A percentile compares a stretch with the other conserved stretches of the same genome.
These are phyloP conservation scores for Ictalurus punctatus DNA, from an alignment of 2,113 vertebrate species.

Conservation along the genomic window DNA sequence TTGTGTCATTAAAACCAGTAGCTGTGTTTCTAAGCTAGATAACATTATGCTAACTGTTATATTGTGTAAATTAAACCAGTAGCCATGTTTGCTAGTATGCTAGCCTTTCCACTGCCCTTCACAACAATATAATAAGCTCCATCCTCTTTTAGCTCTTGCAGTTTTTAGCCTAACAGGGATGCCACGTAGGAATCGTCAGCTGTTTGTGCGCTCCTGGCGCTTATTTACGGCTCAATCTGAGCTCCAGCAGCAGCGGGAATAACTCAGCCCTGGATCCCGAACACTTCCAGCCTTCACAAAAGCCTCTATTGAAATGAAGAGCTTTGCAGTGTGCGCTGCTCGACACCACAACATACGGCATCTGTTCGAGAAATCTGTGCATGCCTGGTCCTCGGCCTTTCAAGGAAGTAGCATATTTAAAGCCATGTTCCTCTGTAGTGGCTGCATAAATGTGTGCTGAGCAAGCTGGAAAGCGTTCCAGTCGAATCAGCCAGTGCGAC, in stretches of 20 bases:
- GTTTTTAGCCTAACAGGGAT: not conserved
- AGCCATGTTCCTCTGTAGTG: not conserved
- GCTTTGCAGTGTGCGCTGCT: not conserved
- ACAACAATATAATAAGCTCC: not conserved
- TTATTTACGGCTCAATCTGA: slow-evolving; percentile 28
- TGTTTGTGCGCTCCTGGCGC: not conserved
- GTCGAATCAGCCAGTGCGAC: not conserved
- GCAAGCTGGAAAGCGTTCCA: not conserved
- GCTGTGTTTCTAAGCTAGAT: not conserved
- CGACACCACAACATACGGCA: not conserved
- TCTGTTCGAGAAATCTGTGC: slow-evolving; percentile 15
- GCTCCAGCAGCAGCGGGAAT: slow-evolving; percentile 6
- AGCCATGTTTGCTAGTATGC: not conserved
- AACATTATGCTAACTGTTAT: not conserved
- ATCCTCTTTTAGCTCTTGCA: not conserved
- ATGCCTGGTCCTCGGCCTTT: not conserved
- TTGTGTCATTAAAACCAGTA: not conserved
- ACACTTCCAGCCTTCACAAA: not conserved
- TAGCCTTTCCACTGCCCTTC: not conserved
- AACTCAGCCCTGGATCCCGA: slow-evolving; percentile 12
- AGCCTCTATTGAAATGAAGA: not conserved
- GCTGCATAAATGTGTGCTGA: not conserved
- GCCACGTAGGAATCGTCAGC: not conserved
- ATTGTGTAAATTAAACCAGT: not conserved
- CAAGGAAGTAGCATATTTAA: not conserved